Evolutionary conservation across 2,888 invertebrate genomes (phyloP), one percentile per base, ranked within the genome.

Genomic region (Drosophila borborema): DNA sequence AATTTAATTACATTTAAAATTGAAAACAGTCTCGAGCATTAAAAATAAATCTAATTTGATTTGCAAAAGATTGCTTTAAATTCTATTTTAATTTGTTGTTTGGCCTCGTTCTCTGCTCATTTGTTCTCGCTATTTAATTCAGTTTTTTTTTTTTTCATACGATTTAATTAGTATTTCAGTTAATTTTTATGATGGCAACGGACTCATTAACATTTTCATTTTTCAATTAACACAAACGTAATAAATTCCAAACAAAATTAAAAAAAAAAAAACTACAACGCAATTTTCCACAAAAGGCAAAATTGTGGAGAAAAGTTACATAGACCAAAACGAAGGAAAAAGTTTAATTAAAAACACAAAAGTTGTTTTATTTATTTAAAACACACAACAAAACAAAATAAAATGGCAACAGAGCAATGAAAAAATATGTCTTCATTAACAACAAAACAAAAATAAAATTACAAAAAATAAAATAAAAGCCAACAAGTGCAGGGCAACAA

Each of bases 161-260:
- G 84, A 86, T 87, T 89, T 87, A 86, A 86, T 89, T 85, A 85
- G 82, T 84, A 87, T 90, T 90, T 85, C 76, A 84, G 74, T 83
- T 81, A 74, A 72, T 80, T 88, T 82, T 88, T 88, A 82, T 85
- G 73, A 82, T 70, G 81, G 81, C 81, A 72, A 80, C 61, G 72
- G 81, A 71, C 87, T 90, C 90, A 90, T 90, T 90, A 90, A 83
- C 89, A 83, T 90, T 90, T 90, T 85, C 84, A 85, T 89, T 90
- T 87, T 90, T 88, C 91, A 90, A 90, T 90, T 90, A 90, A 89
- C 89, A 83, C 82, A 88, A 90, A 86, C 81, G 85, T 85, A 90
- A 91, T 90, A 90, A 89, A 90, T 90, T 88, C 81, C 81, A 62
- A 68, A 40, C 56, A 64, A 41, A 53, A 53, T 53, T 64, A 43